Evolutionary conservation across 2,888 invertebrate genomes (phyloP).

Genomic region (Argyresthia goedartella): DNA sequence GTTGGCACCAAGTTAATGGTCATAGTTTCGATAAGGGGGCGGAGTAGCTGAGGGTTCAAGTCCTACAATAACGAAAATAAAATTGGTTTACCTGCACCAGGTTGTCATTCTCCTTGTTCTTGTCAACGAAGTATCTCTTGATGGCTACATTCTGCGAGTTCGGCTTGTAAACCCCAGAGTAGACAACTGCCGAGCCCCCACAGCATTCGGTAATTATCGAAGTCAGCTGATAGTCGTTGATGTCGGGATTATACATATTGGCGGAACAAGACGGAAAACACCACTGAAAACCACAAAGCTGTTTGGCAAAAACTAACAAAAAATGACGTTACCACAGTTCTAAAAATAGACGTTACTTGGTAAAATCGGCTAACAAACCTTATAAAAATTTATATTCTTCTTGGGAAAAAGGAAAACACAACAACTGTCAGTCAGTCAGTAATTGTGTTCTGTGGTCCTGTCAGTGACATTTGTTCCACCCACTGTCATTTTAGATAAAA

Average conservation of each 20-base stretch:
- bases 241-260: constrained; percentile 70
- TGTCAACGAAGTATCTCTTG: constrained; percentile 83
- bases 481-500: no score
- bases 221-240: constrained; percentile 76
- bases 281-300: neutral
- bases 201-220: constrained; percentile 78
- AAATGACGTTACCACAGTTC: neutral
- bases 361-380: no score
- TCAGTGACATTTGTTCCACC: no score
- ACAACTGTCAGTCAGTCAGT: no score
- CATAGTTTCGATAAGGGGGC: no score
- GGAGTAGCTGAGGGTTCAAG: no score
- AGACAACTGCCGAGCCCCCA: constrained; percentile 78
- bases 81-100: constrained; percentile 63
- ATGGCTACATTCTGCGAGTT: constrained; percentile 78
- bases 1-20: no score
- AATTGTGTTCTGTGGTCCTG: no score
- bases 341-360: no score
- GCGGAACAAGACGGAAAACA: neutral
- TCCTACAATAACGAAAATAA: neutral
- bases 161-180: constrained; percentile 76
- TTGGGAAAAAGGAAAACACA: no score
- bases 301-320: neutral
- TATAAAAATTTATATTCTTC: no score
- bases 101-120: constrained; percentile 70